Percentiles rank a stretch among this genome's conserved stretches.
Evolutionary conservation across 2,888 invertebrate genomes (phyloP).

Genomic region (Thysanoteuthis rhombus): DNA sequence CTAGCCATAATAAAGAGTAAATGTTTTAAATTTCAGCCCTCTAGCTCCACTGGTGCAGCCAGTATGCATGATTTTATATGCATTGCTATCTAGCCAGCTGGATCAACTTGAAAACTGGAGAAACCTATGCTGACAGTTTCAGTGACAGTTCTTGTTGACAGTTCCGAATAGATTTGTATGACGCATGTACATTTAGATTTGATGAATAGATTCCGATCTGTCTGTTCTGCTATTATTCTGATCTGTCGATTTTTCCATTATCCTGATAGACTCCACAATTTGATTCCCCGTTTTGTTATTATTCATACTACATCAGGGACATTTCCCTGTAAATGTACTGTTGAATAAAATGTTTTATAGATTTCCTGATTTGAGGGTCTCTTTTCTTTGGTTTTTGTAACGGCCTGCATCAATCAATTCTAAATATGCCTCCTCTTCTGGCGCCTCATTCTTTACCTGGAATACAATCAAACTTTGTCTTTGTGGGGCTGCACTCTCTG

Average conservation of each 20-base stretch:
- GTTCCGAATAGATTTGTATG: no score
- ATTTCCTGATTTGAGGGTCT: not conserved
- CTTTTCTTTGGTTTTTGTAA: not conserved
- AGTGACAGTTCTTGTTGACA: no score
- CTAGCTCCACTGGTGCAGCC: no score
- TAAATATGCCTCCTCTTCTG: not conserved
- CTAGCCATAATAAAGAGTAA: no score
- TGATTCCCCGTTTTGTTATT: not conserved
- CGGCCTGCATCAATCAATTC: not conserved
- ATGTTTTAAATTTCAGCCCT: no score
- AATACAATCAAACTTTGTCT: not conserved
- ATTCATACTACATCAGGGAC: not conserved
- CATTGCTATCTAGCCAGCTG: no score
- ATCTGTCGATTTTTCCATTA: not conserved
- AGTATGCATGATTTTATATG: no score
- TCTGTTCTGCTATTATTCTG: not conserved
- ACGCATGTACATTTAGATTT: not conserved
- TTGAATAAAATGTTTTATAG: not conserved
- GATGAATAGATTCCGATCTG: not conserved
- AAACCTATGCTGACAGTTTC: no score
- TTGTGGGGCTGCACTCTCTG: not conserved
- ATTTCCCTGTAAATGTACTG: not conserved
- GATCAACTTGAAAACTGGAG: no score
- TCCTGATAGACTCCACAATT: not conserved
- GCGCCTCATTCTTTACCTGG: not conserved